Percentiles rank a stretch among this genome's conserved stretches.
These are phyloP conservation scores for Cairina moschata DNA, from an alignment of 2,113 vertebrate species.

Conservation along the genomic window DNA sequence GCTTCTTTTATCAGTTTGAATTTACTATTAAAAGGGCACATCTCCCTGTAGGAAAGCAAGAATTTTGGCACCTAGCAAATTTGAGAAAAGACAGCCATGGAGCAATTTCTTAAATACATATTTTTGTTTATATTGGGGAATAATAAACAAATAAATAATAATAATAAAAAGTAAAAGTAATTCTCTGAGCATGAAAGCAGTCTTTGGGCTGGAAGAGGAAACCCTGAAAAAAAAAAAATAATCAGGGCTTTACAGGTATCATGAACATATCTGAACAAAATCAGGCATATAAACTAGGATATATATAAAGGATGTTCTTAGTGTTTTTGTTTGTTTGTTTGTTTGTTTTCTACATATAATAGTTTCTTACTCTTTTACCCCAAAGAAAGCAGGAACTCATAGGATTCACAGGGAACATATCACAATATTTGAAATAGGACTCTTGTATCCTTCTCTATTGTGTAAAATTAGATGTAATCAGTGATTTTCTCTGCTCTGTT, in stretches of 20 bases:
- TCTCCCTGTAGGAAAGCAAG: not conserved
- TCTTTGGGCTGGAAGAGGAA: not conserved
- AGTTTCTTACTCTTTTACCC: not conserved
- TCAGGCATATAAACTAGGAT: not conserved
- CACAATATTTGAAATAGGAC: not conserved
- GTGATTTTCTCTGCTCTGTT: not conserved
- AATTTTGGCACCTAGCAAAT: not conserved
- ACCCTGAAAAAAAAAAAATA: not conserved
- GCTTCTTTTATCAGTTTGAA: not conserved
- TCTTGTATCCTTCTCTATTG: not conserved
- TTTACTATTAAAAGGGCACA: not conserved
- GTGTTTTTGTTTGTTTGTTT: not conserved
- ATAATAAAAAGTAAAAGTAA: too few species aligned
- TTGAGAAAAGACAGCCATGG: not conserved
- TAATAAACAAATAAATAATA: too few species aligned
- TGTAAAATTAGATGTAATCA: not conserved
- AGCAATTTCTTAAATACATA: not conserved
- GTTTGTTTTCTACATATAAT: too few species aligned
- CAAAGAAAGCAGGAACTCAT: not conserved
- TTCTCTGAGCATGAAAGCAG: not conserved
- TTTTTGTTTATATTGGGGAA: too few species aligned
- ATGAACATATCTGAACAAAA: not conserved
- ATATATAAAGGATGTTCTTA: not conserved
- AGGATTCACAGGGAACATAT: not conserved
- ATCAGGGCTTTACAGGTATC: rapidly evolving